phyloP scores from a whole-genome alignment of 2,797 vertebrate genomes.

The Scyliorhinus canicula region DNA sequence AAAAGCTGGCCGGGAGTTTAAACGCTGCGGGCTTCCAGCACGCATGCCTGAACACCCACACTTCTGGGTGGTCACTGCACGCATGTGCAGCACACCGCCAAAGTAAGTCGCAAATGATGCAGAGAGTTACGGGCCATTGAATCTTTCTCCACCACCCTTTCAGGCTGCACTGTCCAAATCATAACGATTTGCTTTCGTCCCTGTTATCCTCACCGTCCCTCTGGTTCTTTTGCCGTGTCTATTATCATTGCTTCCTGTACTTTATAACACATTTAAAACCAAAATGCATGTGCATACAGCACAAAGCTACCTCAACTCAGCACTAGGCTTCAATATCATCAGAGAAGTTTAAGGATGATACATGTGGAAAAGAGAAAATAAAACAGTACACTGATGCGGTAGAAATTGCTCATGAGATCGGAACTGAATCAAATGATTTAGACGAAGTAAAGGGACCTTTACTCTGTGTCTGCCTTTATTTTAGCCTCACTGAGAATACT shows the following conservation, averaged over 20 bases:
- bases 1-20: too few species aligned
- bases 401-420: not conserved
- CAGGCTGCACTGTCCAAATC: not conserved
- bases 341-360: not conserved
- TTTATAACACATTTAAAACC: not conserved
- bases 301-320: not conserved
- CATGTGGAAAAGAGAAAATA: not conserved
- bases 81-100: too few species aligned
- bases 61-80: too few species aligned
- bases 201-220: not conserved
- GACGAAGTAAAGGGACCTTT: not conserved
- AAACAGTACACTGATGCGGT: not conserved
- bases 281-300: not conserved
- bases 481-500: not conserved
- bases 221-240: not conserved
- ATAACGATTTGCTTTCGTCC: not conserved
- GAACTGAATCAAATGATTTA: not conserved
- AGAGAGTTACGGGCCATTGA: too few species aligned
- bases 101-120: too few species aligned
- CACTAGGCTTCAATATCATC: not conserved
- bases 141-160: too few species aligned
- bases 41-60: too few species aligned
- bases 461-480: not conserved
- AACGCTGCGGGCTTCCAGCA: too few species aligned
- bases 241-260: not conserved